Conservation (phyloP, 2,888 invertebrate genomes). For the Cyaniris semiargus region DNA sequence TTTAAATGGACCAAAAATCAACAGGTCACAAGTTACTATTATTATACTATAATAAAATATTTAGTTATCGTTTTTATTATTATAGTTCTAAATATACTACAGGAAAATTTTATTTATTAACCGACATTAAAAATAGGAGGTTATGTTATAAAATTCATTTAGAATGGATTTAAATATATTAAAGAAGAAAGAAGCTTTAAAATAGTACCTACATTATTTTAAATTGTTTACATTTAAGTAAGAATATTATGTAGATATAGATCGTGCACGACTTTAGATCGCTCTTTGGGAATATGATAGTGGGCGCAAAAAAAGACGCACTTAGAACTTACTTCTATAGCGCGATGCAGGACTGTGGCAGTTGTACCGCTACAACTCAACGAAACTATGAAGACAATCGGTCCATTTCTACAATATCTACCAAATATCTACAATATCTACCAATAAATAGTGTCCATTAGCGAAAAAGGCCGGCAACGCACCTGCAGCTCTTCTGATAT, state of each 20-base stretch:
- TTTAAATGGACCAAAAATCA: background rate
- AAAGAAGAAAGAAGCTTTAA: slow-evolving; percentile 4
- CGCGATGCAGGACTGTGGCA: too few species aligned
- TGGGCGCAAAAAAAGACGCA: too few species aligned
- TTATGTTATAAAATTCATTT: background rate
- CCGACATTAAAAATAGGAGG: background rate
- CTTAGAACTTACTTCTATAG: too few species aligned
- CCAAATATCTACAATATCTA: too few species aligned
- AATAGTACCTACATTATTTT: background rate
- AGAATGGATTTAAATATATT: slow-evolving; percentile 3
- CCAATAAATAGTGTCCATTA: too few species aligned
- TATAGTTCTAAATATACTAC: background rate
- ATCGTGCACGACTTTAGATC: background rate
- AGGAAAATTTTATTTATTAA: background rate
- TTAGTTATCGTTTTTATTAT: background rate
- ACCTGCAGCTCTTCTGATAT: too few species aligned
- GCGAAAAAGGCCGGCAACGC: too few species aligned
- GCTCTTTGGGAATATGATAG: background rate
- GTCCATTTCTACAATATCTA: too few species aligned
- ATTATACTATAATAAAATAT: background rate
- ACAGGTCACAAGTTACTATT: background rate
- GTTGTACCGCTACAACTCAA: too few species aligned
- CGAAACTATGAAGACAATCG: too few species aligned
- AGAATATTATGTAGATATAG: background rate
- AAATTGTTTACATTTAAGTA: background rate